Evolutionary conservation across 2,797 vertebrate genomes (phyloP).

Genomic region (Cheirogaleus major): DNA sequence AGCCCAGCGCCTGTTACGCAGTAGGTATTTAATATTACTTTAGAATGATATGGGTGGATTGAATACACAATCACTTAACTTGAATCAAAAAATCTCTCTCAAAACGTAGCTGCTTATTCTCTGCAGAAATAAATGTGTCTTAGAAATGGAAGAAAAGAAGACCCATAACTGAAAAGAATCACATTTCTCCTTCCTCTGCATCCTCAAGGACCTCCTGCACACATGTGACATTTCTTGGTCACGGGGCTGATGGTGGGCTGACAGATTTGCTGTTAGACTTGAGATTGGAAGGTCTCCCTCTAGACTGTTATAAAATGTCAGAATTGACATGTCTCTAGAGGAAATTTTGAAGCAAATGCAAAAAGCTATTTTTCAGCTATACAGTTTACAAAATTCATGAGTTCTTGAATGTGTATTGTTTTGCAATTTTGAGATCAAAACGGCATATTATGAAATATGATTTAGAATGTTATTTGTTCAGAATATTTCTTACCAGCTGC

Average conservation of each 20-base stretch:
- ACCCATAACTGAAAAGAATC: not conserved
- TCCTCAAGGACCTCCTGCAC: not conserved
- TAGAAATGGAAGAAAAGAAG: not conserved
- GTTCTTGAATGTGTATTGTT: not conserved
- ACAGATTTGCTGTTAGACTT: not conserved
- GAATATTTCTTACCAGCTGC: not conserved
- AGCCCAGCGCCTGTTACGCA: not conserved
- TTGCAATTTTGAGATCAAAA: constrained; percentile 6
- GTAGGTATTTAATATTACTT: not conserved
- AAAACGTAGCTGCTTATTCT: not conserved
- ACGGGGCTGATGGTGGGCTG: not conserved
- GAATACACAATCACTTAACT: not conserved
- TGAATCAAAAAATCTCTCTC: not conserved
- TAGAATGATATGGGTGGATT: not conserved
- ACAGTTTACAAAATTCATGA: not conserved
- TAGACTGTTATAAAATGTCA: constrained; percentile 26
- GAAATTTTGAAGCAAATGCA: constrained; percentile 25
- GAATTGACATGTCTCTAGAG: not conserved
- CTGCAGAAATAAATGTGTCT: not conserved
- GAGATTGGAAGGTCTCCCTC: not conserved
- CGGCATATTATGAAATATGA: not conserved
- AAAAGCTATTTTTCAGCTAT: not conserved
- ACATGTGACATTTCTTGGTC: not conserved
- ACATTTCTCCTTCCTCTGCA: not conserved
- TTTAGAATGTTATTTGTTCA: constrained; percentile 5